Base-by-base conservation (phyloP, 2,113 vertebrate genomes). In the Patagioenas fasciata region DNA sequence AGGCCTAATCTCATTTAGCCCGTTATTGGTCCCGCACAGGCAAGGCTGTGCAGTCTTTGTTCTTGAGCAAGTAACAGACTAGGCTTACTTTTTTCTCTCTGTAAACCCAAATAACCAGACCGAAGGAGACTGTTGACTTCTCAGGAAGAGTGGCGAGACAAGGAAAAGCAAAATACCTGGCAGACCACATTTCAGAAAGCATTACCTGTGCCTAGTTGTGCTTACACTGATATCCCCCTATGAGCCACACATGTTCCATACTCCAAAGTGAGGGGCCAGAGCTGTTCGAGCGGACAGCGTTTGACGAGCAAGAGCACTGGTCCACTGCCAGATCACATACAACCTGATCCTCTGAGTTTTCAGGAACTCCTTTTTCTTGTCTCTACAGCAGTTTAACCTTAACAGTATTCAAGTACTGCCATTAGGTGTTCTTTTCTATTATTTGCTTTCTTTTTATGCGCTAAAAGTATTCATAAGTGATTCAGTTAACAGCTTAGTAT, bases 221-320 rank as follows among this genome's bases (percentile, higher is more conserved):
- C 24, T 28, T 19, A 64, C 29, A 25, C 9, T 4, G 44, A 5
- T 34, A 23, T 1, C 10, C 14, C 14, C n/a, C 28, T 17, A 6
- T 0, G 0, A 71, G 50, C 17, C 44, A 31, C 29, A n/a, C 5
- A 0, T 2, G 8, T 23, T 8, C 21, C 38, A 2, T 5, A 47
- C 38, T 42, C 31, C 38, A 36, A 50, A 66, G 32, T 2, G 5
- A 21, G 12, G 54, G 48, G 31, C 17, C 16, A 5, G 6, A 42
- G 25, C 9, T 54, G 28, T 62, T 51, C 28, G 17, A 53, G 48
- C 32, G 28, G 36, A 38, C 38, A 17, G 3, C 18, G 31, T 24
- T 19, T 56, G 31, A 51, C 34, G 12, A 42, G 21, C 53, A 51
- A 40, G 32, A 83, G 24, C 31, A 9, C 13, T 20, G 20, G 14